These are phyloP conservation scores for Sepioteuthis lessoniana DNA, from an alignment of 2,888 invertebrate species.

Conservation along the genomic window DNA sequence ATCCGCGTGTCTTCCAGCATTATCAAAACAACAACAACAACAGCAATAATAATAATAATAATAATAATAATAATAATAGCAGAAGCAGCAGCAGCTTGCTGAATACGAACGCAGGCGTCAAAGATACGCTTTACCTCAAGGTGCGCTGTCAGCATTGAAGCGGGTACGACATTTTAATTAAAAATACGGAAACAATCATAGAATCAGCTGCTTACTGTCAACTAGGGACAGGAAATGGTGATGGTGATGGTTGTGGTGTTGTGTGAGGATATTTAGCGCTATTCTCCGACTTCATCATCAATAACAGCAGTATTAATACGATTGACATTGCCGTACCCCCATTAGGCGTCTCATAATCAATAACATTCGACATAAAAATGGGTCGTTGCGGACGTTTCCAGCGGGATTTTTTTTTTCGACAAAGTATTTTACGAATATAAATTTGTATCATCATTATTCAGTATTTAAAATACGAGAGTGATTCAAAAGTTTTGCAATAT, in stretches of 20 bases:
- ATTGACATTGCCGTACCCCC: background rate
- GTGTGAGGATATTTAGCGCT: background rate
- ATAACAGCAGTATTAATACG: background rate
- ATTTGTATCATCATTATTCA: too few species aligned
- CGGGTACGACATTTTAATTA: slow-evolving; percentile 7
- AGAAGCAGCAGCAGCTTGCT: background rate
- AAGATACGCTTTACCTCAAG: background rate
- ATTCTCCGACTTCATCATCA: background rate
- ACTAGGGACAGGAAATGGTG: background rate
- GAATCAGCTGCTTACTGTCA: background rate
- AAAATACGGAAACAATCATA: background rate
- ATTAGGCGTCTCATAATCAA: background rate
- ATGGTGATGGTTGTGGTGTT: background rate
- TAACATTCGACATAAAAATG: background rate
- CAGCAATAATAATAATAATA: too few species aligned
- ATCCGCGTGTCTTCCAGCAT: too few species aligned
- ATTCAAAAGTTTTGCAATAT: too few species aligned
- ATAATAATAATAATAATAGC: too few species aligned
- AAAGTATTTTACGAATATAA: too few species aligned
- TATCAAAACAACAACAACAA: too few species aligned
- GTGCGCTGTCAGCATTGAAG: background rate
- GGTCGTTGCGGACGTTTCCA: too few species aligned
- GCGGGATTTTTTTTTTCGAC: too few species aligned
- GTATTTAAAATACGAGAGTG: too few species aligned
- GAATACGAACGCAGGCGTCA: background rate